Evolutionary conservation across 37 sponge, comb jelly and placozoan genomes (phyloP).

Genomic region (Haliclona indistincta): DNA sequence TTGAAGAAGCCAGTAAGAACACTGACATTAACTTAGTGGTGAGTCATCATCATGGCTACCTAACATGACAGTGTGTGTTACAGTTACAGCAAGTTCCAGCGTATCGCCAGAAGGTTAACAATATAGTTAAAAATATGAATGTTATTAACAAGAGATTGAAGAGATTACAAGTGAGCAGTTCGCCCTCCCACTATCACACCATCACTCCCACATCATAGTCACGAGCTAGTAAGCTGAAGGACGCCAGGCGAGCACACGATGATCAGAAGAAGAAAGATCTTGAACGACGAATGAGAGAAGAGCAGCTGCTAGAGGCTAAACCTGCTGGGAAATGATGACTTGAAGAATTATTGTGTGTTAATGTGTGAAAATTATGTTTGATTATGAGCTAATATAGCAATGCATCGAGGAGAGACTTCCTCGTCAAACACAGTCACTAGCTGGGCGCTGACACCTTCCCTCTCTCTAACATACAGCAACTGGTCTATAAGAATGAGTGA

Average conservation of each 20-base stretch:
- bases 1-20: slow-evolving; percentile 24
- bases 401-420: slow-evolving; percentile 58
- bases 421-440: slow-evolving; percentile 60
- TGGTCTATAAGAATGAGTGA: slow-evolving; percentile 51
- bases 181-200: not conserved
- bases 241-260: slow-evolving; percentile 25
- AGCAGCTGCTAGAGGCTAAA: slow-evolving; percentile 52
- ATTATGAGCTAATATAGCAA: slow-evolving; percentile 31
- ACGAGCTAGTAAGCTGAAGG: slow-evolving; percentile 54
- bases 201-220: not conserved
- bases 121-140: slow-evolving; percentile 31
- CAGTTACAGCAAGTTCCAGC: slow-evolving; percentile 46
- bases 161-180: slow-evolving; percentile 39
- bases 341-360: not conserved
- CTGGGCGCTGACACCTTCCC: not conserved
- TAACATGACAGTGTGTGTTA: not conserved
- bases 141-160: slow-evolving; percentile 32
- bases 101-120: slow-evolving; percentile 35
- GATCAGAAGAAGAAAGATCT: slow-evolving; percentile 26
- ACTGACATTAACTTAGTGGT: slow-evolving; percentile 42
- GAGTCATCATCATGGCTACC: slow-evolving; percentile 4
- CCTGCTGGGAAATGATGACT: slow-evolving; percentile 35
- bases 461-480: slow-evolving; percentile 47
- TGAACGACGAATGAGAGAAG: slow-evolving; percentile 34
- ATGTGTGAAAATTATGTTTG: not conserved